A percentile compares a stretch with the other conserved stretches of the same genome.
phyloP scores from a whole-genome alignment of 2,888 invertebrate species.

The Flabesymbios commensalis region DNA sequence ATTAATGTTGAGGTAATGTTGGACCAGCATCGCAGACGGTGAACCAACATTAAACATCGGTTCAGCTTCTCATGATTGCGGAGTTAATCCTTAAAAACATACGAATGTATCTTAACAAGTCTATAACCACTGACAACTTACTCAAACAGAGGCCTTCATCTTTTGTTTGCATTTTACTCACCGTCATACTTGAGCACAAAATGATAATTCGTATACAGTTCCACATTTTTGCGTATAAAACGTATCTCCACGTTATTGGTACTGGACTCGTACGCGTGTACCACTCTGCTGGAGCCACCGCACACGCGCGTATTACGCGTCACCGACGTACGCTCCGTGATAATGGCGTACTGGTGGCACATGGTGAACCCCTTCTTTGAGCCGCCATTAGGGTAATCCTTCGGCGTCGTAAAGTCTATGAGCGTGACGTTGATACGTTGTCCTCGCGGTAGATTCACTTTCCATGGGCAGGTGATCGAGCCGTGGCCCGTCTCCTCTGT shows the following conservation, averaged over 20 bases:
- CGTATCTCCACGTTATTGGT: conserved; percentile 11
- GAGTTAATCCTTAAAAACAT: too few species aligned
- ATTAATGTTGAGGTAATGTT: too few species aligned
- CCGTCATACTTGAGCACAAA: too few species aligned
- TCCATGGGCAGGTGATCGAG: conserved; percentile 14
- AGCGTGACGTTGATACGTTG: conserved; percentile 15
- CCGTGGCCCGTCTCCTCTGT: conserved; percentile 10
- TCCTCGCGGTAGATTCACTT: conserved; percentile 2
- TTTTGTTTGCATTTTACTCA: too few species aligned
- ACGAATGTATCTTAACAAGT: too few species aligned
- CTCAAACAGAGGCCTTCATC: too few species aligned
- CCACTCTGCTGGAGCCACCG: conserved; percentile 8
- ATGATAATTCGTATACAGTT: too few species aligned
- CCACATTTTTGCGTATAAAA: too few species aligned
- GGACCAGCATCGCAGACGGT: too few species aligned
- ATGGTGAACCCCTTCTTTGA: not conserved
- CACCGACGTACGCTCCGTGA: not conserved
- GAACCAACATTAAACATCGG: too few species aligned
- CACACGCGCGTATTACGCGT: conserved; percentile 7
- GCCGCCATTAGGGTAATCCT: not conserved
- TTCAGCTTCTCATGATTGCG: too few species aligned
- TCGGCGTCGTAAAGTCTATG: conserved; percentile 11
- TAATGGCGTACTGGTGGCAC: not conserved
- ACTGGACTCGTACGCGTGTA: conserved; percentile 11
- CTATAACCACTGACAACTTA: too few species aligned